phyloP scores from a whole-genome alignment of 2,113 vertebrate species.

The Clarias batrachus region DNA sequence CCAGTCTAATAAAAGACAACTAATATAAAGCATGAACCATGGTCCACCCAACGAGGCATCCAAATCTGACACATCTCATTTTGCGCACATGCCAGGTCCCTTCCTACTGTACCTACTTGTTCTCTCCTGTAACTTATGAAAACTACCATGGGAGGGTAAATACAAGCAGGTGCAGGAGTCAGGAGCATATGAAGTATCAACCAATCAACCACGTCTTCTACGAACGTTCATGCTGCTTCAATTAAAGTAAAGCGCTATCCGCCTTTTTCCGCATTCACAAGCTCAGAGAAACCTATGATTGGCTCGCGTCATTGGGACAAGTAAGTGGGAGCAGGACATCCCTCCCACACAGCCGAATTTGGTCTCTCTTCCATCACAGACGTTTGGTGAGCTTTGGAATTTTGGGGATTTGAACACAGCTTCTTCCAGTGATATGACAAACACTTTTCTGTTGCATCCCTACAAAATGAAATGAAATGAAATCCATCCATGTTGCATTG shows the following conservation, averaged over 20 bases:
- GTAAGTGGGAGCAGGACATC: not conserved
- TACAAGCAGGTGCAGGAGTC: not conserved
- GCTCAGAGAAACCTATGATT: not conserved
- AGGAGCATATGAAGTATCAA: not conserved
- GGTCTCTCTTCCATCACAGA: not conserved
- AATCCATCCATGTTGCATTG: too few species aligned
- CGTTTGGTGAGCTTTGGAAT: not conserved
- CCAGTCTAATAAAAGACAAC: not conserved
- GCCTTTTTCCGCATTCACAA: not conserved
- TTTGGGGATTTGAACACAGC: not conserved
- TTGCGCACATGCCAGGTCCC: conserved; percentile 28
- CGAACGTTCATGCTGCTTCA: not conserved
- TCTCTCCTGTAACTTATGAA: not conserved
- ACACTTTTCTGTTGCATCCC: not conserved
- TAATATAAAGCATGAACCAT: not conserved
- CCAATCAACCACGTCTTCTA: not conserved
- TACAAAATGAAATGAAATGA: not conserved
- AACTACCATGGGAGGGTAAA: not conserved
- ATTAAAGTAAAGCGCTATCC: not conserved
- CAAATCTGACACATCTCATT: not conserved
- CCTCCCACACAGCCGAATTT: not conserved
- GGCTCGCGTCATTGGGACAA: not conserved
- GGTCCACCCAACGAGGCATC: not conserved
- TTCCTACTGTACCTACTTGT: not conserved
- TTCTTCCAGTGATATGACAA: not conserved